Evolutionary conservation across 2,113 vertebrate species (phyloP).

Genomic region (Desmodus rotundus): DNA sequence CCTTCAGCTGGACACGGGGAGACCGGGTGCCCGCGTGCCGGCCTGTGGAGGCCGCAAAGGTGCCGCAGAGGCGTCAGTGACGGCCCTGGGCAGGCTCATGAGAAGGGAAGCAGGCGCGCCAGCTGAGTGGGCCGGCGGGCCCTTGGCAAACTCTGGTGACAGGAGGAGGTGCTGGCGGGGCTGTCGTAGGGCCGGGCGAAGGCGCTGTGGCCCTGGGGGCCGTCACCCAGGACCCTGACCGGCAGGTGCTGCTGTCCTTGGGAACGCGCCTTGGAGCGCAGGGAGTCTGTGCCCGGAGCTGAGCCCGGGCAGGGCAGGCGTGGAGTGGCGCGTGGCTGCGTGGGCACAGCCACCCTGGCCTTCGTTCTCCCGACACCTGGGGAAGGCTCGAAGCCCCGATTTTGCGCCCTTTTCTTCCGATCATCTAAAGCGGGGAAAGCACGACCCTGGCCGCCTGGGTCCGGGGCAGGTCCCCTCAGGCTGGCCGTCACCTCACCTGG

Average conservation of each 20-base stretch:
- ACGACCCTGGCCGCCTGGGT: not conserved
- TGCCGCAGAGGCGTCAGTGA: too few relatives aligned
- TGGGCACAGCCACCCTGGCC: too few relatives aligned
- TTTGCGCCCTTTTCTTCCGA: not conserved
- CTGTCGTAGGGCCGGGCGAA: accelerated
- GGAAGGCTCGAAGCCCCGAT: not conserved
- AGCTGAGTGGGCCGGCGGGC: too few relatives aligned
- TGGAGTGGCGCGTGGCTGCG: not conserved
- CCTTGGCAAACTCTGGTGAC: too few relatives aligned
- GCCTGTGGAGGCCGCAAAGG: not conserved
- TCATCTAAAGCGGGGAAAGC: not conserved
- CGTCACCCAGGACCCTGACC: not conserved
- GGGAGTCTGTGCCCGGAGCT: accelerated
- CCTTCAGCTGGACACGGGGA: not conserved
- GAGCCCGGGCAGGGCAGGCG: not conserved
- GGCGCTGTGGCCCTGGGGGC: not conserved
- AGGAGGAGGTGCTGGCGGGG: not conserved
- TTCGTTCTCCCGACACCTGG: too few relatives aligned
- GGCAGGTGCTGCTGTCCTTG: not conserved
- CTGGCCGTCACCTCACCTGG: not conserved
- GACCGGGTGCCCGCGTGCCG: too few relatives aligned
- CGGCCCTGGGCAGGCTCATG: too few relatives aligned
- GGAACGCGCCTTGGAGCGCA: not conserved
- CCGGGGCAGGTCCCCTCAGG: accelerated
- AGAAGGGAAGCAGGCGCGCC: too few relatives aligned